Base-by-base conservation (phyloP, 2,113 vertebrate species). In the Cygnus atratus region DNA sequence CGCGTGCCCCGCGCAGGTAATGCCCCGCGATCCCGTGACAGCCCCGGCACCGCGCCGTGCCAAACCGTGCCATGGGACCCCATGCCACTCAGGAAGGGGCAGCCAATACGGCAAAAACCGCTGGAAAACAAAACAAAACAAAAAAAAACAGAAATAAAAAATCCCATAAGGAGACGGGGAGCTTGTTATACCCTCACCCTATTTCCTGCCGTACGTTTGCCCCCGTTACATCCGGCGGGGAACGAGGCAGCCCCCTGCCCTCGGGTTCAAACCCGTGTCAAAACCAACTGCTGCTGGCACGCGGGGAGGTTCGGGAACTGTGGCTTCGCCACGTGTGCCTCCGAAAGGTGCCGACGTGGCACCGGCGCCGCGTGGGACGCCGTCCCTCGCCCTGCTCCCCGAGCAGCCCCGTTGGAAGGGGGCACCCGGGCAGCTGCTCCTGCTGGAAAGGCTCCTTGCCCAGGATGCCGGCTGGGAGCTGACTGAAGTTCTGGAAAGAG, bases 401-500 rank as follows among this genome's bases (percentile, higher is more conserved):
- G 4, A 22, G 21, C 39, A 33, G 4, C 48, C 70, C 35, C 3
- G 55, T 7, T 0, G 9, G 18, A 61, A 58, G 52, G 71, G 57
- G 75, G 29, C 83, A 37, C 59, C 73, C 24, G 50, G 50, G 50
- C 50, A 26, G 24, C 50, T 52, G 50, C 24, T 77, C 82, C 74
- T 61, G 70, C 71, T 79, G 75, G 58, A 71, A 75, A 80, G 2
- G 15, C 61, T 78, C 83, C 62, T 82, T 48, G 68, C 4, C 21
- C 87, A 6, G 43, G 84, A 37, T 11, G 2, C 12, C 71, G 59
- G 80, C 82, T 91, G 88, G 78, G 74, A 91, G 78, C 85, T 63
- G 26, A 76, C 6, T 84, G 41, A 89, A 93, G 73, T 62, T 87
- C 84, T 94, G 82, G 61, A 84, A 75, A 87, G 70, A 73, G 81